Base-by-base conservation (phyloP, 2,113 vertebrate species). In the Catharus fuscescens region DNA sequence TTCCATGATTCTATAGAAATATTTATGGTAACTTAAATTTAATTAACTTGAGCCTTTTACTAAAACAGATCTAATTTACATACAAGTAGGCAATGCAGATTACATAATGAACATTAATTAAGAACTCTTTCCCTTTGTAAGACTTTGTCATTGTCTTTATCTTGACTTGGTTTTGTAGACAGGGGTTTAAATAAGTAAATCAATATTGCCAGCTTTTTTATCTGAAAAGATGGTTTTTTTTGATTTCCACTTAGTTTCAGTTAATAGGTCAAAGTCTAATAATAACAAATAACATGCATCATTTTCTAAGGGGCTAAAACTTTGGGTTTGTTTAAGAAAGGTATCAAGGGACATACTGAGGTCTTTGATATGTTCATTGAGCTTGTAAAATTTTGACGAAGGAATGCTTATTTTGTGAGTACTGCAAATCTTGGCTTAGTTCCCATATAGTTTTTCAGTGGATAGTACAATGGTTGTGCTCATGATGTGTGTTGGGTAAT, bases 331-430 rank as follows among this genome's bases (percentile, higher is more conserved):
- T 95, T 96, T 94, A 90, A 73, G 38, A 70, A 93, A 93, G 47
- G 25, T 87, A 93, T 86, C 86, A 93, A 93, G 80, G 78, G 69
- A 92, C 65, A 84, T 84, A 69, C 29, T 26, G 36, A 61, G 15
- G 44, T 38, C 93, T 97, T 96, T 97, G 96, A 96, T 96, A 83
- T 86, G 67, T 69, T 82, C 87, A 57, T 47, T 84, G 53, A 71
- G 53, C 54, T 92, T 87, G 64, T 87, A 86, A 89, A 66, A 73
- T 66, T 77, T 86, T 42, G 84, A 92, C 11, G 2, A 91, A 88
- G 28, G 88, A 95, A 76, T 91, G 69, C 80, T 94, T 88, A 59
- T 74, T 94, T 90, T 90, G 59, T 94, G 70, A 84, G 48, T 70
- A 60, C 72, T 91, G 80, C 38, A 62, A 72, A 84, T 5, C 31